Conservation (phyloP, 2,888 invertebrate species). For the Cheilosia scutellata region DNA sequence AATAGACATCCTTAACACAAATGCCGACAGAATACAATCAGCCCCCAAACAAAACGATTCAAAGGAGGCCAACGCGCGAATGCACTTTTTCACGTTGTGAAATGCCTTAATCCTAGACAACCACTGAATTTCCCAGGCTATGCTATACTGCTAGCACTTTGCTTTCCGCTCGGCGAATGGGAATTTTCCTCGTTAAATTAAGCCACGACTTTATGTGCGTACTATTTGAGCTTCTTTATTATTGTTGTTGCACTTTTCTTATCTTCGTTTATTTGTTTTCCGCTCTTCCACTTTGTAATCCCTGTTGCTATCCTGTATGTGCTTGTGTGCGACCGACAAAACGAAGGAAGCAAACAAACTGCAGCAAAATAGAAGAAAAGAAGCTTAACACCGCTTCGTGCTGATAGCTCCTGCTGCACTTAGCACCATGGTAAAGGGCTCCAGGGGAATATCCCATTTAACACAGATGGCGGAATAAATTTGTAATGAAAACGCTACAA, state of each 20-base stretch:
- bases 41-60: constrained; percentile 40
- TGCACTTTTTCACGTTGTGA: constrained; percentile 65
- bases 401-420: constrained; percentile 59
- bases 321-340: constrained; percentile 7
- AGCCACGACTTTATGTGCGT: constrained; percentile 30
- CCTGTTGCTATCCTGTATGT: constrained; percentile 28
- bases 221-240: background rate
- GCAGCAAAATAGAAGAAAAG: constrained; percentile 23
- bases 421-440: constrained; percentile 35
- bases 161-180: constrained; percentile 33
- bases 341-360: constrained; percentile 34
- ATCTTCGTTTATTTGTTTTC: constrained; percentile 23
- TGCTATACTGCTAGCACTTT: background rate
- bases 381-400: constrained; percentile 58
- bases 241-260: constrained; percentile 11
- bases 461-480: constrained; percentile 55
- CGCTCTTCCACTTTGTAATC: constrained; percentile 31
- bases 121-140: constrained; percentile 43
- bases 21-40: constrained; percentile 54
- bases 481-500: constrained; percentile 52
- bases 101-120: constrained; percentile 57
- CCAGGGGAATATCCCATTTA: constrained; percentile 54
- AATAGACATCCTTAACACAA: constrained; percentile 40
- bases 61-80: constrained; percentile 69
- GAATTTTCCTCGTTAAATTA: constrained; percentile 69